Evolutionary conservation across 2,797 vertebrate genomes (phyloP).

Genomic region (Gymnopithys bicolor): DNA sequence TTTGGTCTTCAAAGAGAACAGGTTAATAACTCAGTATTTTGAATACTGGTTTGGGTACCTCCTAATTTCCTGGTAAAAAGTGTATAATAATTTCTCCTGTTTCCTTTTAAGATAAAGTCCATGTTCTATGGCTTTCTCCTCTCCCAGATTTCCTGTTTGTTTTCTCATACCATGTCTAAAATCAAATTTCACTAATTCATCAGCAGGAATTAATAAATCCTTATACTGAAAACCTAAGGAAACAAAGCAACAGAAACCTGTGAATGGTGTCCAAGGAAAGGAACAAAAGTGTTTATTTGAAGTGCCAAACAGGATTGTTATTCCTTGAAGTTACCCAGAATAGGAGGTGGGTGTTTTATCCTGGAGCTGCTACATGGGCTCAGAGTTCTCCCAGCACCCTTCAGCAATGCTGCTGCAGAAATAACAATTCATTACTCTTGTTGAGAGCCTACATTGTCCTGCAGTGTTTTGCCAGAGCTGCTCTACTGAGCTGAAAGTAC

Average conservation of each 20-base stretch:
- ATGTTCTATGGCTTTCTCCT: neutral
- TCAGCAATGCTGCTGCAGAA: neutral
- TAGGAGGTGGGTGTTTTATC: neutral
- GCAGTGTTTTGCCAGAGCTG: neutral
- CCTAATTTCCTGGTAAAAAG: neutral
- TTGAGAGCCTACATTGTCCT: neutral
- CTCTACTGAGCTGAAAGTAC: neutral
- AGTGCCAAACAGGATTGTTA: neutral
- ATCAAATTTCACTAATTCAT: neutral
- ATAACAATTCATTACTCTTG: neutral
- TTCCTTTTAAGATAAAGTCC: conserved; percentile 5
- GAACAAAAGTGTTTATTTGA: neutral
- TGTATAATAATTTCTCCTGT: neutral
- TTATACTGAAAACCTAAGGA: neutral
- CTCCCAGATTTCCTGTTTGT: conserved; percentile 19
- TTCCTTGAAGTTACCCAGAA: neutral
- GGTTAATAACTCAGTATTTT: neutral
- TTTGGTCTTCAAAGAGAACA: neutral
- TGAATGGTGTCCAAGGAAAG: neutral
- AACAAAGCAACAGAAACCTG: conserved; percentile 9
- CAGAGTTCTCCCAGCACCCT: neutral
- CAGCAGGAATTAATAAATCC: conserved; percentile 5
- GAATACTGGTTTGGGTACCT: neutral
- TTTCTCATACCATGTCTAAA: neutral
- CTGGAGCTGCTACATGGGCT: neutral